A percentile compares a stretch with the other conserved stretches of the same genome.
Conservation (phyloP, 1,140 invertebrate genomes). For the Ephestia elutella region DNA sequence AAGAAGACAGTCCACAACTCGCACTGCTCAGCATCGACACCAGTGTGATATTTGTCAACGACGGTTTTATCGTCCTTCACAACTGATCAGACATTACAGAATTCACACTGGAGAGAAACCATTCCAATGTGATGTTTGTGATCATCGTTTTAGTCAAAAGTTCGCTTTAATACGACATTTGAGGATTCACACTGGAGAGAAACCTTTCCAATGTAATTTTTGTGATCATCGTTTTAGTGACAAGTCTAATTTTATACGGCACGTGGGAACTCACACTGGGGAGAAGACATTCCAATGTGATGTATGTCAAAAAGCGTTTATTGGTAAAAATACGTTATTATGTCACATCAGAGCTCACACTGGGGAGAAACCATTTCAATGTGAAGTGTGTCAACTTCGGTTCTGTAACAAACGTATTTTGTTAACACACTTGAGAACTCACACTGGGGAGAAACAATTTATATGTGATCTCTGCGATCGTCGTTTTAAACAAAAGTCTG, state of each 20-base stretch:
- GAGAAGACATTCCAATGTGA: too few relatives aligned
- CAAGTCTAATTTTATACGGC: too few relatives aligned
- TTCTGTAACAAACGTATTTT: slow-evolving; percentile 3
- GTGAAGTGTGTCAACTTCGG: slow-evolving; percentile 14
- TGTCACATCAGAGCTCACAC: slow-evolving; percentile 4
- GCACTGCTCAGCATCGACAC: neutral
- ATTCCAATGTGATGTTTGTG: neutral
- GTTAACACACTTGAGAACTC: slow-evolving; percentile 3
- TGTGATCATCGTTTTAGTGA: too few relatives aligned
- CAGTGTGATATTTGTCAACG: neutral
- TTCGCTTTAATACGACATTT: slow-evolving; percentile 5
- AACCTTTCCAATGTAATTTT: too few relatives aligned
- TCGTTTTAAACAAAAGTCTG: neutral
- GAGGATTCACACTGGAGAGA: neutral
- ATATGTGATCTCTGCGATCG: slow-evolving; percentile 1
- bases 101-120: too few relatives aligned
- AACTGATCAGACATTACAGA: too few relatives aligned
- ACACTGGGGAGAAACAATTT: neutral
- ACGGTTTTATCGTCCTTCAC: too few relatives aligned
- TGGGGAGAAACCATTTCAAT: slow-evolving; percentile 13
- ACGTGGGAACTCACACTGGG: too few relatives aligned
- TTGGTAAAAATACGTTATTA: too few relatives aligned
- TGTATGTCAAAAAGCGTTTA: too few relatives aligned
- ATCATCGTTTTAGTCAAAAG: too few relatives aligned
- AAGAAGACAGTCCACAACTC: neutral